Conservation (phyloP, 2,888 invertebrate genomes). For the Eupelmus urozonus region DNA sequence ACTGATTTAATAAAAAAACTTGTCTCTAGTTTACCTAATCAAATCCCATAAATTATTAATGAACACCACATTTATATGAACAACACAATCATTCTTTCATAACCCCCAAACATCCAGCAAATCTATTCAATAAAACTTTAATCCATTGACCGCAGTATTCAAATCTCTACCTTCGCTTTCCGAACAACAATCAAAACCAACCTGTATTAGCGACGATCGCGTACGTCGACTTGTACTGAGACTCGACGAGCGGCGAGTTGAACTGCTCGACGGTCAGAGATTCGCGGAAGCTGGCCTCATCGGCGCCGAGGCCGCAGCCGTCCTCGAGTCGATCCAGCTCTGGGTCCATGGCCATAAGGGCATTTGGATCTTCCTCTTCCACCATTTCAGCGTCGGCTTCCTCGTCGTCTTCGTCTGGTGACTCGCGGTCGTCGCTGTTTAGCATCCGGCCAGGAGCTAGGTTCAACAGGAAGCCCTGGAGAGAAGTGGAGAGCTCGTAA, state of each 20-base stretch:
- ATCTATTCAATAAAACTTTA: too few species aligned
- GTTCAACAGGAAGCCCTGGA: conserved; percentile 81
- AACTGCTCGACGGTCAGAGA: conserved; percentile 78
- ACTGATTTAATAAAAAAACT: too few species aligned
- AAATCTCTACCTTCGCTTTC: too few species aligned
- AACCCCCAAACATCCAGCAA: too few species aligned
- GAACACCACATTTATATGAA: too few species aligned
- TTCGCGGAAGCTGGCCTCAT: conserved; percentile 73
- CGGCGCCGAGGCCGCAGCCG: conserved; percentile 64
- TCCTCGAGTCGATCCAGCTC: conserved; percentile 25
- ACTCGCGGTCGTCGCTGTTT: conserved; percentile 68
- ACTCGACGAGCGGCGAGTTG: conserved; percentile 79
- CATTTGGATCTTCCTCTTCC: conserved; percentile 18
- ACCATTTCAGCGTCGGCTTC: conserved; percentile 38
- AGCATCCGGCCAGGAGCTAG: conserved; percentile 79
- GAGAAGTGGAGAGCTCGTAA: too few species aligned
- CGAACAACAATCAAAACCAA: conserved; percentile 54
- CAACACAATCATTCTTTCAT: too few species aligned
- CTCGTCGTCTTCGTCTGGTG: conserved; percentile 73
- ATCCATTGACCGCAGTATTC: too few species aligned
- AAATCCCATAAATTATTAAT: too few species aligned
- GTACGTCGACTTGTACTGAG: conserved; percentile 79
- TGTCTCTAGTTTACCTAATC: too few species aligned
- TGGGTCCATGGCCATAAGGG: too few species aligned
- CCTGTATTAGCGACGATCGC: conserved; percentile 76